Evolutionary conservation across 2,888 invertebrate genomes (phyloP), one percentile per base, ranked within the genome.

Genomic region (Cephus sareptanus): DNA sequence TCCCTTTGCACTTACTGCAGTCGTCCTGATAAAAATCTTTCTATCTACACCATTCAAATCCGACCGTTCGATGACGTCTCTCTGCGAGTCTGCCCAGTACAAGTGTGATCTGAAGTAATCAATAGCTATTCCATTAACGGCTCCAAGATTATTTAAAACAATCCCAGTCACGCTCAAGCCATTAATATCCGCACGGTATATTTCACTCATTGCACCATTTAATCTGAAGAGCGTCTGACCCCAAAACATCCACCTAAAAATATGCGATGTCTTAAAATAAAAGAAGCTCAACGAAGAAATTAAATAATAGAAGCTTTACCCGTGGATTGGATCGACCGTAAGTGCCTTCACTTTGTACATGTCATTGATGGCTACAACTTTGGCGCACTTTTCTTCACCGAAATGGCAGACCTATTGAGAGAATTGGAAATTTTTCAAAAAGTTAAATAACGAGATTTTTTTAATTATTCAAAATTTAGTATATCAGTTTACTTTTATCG

Each of bases 1-100:
- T 56, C 0, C 9, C 23, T 23, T 56, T 56, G 56, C 56, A 56
- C 56, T 56, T 56, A 56, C 56, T 9, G 23, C 56, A 56, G 56
- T 23, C 23, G 56, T 56, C 70, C 81, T 74, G 69, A 94, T 85
- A 69, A 94, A 87, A 0, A 91, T 90, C 82, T 89, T 92, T 34
- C 94, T 92, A 87, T 89, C 84, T 4, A 86, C 86, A 56, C 93
- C 93, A 70, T 93, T 91, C 78, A 94, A 94, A 82, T 76, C 73
- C 13, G 86, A 83, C 12, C 92, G 89, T 83, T 93, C 93, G 35
- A 95, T 92, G 0, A 92, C 91, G 74, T 93, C 92, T 3, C 91
- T 87, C 82, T 93, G 93, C 78, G 94, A 93, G 90, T 98, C 97
- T 0, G 95, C 94, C 92, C 96, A 97, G 88, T 97, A 99, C 9